Percentiles rank a stretch among this genome's conserved stretches.
Conservation (phyloP, 1,140 invertebrate genomes). For the Drosophila pandora region DNA sequence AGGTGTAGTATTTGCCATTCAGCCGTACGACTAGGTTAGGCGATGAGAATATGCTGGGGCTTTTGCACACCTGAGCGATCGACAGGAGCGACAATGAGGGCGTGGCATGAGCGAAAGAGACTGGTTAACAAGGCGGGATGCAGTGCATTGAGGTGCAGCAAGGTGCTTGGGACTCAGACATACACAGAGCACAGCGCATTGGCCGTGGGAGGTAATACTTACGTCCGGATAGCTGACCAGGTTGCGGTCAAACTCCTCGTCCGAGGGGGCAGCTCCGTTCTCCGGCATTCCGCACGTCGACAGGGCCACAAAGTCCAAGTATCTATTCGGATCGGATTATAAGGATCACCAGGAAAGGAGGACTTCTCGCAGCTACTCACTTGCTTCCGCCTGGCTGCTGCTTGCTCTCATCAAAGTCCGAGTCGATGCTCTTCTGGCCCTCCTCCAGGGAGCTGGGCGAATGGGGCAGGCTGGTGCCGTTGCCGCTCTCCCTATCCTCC, state of each 20-base stretch:
- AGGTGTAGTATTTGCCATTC: constrained; percentile 94
- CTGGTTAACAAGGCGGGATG: constrained; percentile 47
- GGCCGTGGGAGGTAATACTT: constrained; percentile 41
- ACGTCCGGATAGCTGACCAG: constrained; percentile 86
- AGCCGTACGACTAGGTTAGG: constrained; percentile 95
- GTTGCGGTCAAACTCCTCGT: constrained; percentile 90
- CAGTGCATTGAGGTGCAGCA: constrained; percentile 52
- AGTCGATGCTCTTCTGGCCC: constrained; percentile 90
- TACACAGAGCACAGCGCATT: constrained; percentile 37
- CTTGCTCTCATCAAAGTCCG: constrained; percentile 91
- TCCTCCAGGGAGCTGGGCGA: constrained; percentile 93
- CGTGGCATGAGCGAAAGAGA: constrained; percentile 37
- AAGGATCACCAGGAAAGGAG: no score
- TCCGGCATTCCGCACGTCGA: constrained; percentile 92
- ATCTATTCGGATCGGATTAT: constrained; percentile 59
- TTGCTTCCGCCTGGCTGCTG: constrained; percentile 84
- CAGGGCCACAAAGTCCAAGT: constrained; percentile 87
- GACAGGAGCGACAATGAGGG: constrained; percentile 14
- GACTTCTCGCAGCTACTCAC: constrained; percentile 80
- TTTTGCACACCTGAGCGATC: constrained; percentile 88
- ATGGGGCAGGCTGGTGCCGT: constrained; percentile 96
- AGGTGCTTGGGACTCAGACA: constrained; percentile 43
- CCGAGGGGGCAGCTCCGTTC: constrained; percentile 85
- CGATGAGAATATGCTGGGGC: constrained; percentile 91
- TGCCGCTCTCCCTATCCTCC: constrained; percentile 97